Evolutionary conservation across 2,888 invertebrate species (phyloP), one percentile per base, ranked within the genome.

Genomic region (Notodonta ziczac): DNA sequence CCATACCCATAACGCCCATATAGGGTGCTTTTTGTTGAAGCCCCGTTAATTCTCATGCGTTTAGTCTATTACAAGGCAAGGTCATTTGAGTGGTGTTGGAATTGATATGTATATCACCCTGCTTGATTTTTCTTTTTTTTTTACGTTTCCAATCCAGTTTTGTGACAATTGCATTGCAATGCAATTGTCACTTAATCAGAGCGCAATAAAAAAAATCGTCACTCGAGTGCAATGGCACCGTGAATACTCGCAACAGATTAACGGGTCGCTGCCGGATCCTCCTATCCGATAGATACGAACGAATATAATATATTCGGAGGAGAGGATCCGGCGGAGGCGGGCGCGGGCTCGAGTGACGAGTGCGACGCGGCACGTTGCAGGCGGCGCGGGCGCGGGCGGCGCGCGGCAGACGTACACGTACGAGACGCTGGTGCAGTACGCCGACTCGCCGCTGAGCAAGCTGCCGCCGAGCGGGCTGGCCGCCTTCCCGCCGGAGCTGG

Each of bases 371-470:
- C 56, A 62, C 59, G 66, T 74, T 77, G 64, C 77, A 70, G 74
- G 78, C 76, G 81, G 86, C 74, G 86, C 84, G 62, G 80, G 78
- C 71, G 62, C 86, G 82, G 84, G 83, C 73, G 85, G 82, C 58
- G 61, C 86, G 82, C 90, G 93, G 81, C 92, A 91, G 88, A 85
- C 84, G 78, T 94, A 94, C 88, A 81, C 91, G 80, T 89, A 92
- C 87, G 93, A 94, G 89, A 91, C 93, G 85, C 88, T 94, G 86
- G 88, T 94, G 89, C 91, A 93, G 88, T 93, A 90, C 88, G 92
- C 94, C 65, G 90, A 91, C 84, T 93, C 94, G 74, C 94, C 93
- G 86, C 93, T 94, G 63, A 92, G 92, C 90, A 93, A 93, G 89
- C 87, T 90, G 90, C 91, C 91, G 85, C 94, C 94, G 69, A 86